Evolutionary conservation across 2,113 vertebrate species (phyloP).

Genomic region (Entelurus aequoreus): DNA sequence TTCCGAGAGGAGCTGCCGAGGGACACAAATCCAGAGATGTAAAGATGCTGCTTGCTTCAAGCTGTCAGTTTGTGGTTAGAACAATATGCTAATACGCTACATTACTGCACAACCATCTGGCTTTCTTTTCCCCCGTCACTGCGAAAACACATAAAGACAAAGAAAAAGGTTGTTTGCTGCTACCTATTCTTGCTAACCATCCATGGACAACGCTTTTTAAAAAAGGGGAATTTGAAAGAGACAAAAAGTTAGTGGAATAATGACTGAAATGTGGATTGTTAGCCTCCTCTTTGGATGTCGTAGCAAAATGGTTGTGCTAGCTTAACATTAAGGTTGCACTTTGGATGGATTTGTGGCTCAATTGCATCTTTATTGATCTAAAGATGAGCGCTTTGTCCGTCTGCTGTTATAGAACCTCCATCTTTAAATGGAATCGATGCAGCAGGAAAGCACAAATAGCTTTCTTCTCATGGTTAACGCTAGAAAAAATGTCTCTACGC

Average conservation of each 20-base stretch:
- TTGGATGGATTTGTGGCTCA: no score
- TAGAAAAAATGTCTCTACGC: no score
- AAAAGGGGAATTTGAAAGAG: neutral
- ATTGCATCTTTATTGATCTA: no score
- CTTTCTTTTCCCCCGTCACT: neutral
- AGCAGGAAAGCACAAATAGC: no score
- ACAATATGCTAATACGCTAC: conserved; percentile 10
- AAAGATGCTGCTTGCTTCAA: conserved; percentile 23
- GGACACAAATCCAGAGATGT: conserved; percentile 26
- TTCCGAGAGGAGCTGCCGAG: conserved; percentile 23
- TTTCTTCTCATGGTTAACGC: no score
- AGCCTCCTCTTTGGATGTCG: neutral
- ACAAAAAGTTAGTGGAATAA: neutral
- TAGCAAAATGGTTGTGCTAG: neutral
- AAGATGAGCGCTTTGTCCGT: no score
- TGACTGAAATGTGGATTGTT: neutral
- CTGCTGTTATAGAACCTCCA: no score
- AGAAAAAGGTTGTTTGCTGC: neutral
- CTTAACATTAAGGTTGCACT: no score
- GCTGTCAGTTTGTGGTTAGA: conserved; percentile 27
- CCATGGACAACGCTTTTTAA: neutral
- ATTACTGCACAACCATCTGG: neutral
- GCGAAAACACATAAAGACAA: neutral
- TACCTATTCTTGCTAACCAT: neutral
- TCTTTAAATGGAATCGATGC: no score